Percentiles rank a stretch among this genome's conserved stretches.
Evolutionary conservation across 2,888 invertebrate genomes (phyloP).

Genomic region (Hemaris fuciformis): DNA sequence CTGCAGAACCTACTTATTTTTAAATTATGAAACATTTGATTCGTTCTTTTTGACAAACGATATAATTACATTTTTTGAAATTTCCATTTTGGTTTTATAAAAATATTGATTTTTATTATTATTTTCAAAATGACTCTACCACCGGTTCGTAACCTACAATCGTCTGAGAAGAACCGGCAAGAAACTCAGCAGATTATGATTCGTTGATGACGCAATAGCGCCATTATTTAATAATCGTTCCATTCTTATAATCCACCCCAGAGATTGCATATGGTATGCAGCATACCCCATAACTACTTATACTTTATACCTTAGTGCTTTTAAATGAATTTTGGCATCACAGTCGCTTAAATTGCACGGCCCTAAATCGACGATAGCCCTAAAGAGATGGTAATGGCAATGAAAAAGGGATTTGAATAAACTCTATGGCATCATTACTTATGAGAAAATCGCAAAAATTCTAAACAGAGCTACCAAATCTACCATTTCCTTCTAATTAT

Average conservation of each 20-base stretch:
- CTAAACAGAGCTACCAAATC: background rate
- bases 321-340: no score
- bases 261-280: no score
- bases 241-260: no score
- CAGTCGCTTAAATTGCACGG: background rate
- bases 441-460: background rate
- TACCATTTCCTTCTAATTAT: background rate
- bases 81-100: background rate
- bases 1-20: background rate
- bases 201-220: background rate
- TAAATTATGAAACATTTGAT: no score
- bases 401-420: background rate
- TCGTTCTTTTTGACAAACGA: no score
- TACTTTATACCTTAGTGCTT: no score
- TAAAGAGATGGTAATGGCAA: background rate
- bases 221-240: no score
- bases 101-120: background rate
- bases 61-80: no score
- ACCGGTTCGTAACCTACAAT: conserved; percentile 57
- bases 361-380: background rate
- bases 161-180: conserved; percentile 76
- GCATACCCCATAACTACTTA: no score
- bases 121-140: background rate
- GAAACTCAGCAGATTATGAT: conserved; percentile 63
- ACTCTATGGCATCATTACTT: background rate